These are phyloP conservation scores for Edolisoma coerulescens DNA, from an alignment of 2,113 vertebrate genomes.

Conservation along the genomic window DNA sequence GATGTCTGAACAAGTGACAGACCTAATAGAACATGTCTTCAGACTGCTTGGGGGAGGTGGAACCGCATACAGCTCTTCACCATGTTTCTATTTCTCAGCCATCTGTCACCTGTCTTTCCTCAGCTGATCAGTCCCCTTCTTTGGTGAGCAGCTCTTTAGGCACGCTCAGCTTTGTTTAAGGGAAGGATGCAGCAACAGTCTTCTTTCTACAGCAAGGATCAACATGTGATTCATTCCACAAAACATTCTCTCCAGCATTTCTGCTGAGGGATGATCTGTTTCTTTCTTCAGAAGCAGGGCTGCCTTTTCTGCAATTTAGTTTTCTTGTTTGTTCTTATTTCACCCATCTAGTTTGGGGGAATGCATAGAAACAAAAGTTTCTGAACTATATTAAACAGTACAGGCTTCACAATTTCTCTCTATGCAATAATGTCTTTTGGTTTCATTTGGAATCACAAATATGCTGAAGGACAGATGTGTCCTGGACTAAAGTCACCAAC, in stretches of 20 bases:
- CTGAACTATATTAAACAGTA: not conserved
- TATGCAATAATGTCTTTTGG: not conserved
- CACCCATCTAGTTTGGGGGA: not conserved
- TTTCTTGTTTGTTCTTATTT: not conserved
- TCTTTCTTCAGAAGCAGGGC: not conserved
- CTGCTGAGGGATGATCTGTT: not conserved
- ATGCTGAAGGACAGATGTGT: not conserved
- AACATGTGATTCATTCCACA: fast-evolving
- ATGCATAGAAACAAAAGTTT: not conserved
- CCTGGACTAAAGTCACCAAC: not conserved
- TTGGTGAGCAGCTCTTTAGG: not conserved
- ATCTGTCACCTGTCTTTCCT: not conserved
- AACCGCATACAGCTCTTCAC: not conserved
- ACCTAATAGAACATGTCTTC: not conserved
- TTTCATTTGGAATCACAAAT: not conserved
- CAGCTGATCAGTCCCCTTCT: not conserved
- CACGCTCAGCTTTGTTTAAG: not conserved
- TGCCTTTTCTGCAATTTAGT: not conserved
- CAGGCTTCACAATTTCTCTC: not conserved
- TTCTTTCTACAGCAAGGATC: not conserved
- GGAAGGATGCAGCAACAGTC: not conserved
- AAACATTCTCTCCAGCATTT: not conserved
- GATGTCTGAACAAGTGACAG: not conserved
- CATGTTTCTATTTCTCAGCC: not conserved
- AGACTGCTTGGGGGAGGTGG: not conserved